phyloP scores from a whole-genome alignment of 2,113 vertebrate species.

The Propithecus coquereli region DNA sequence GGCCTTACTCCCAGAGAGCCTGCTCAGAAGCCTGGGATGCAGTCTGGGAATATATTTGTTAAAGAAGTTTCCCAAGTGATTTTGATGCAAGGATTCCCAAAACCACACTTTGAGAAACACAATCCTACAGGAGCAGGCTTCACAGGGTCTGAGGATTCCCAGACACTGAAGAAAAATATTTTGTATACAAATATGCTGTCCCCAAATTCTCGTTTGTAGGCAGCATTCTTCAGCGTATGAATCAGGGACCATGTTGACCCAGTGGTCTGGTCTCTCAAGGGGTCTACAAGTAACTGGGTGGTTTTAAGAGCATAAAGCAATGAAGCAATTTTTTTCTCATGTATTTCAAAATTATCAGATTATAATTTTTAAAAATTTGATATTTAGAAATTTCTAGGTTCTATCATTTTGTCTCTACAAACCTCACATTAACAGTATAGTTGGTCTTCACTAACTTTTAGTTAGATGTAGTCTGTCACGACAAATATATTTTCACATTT shows the following conservation, averaged over 20 bases:
- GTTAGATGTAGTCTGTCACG: not conserved
- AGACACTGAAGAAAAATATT: fast-evolving
- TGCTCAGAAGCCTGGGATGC: not conserved
- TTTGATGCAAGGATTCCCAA: not conserved
- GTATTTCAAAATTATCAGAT: not conserved
- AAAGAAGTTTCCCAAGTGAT: not conserved
- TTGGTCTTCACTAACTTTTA: not conserved
- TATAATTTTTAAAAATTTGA: not conserved
- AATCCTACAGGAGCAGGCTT: not conserved
- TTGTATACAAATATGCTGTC: fast-evolving
- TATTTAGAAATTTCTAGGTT: not conserved
- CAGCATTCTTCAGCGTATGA: not conserved
- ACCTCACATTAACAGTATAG: not conserved
- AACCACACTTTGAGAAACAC: not conserved
- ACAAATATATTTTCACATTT: not conserved
- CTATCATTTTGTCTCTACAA: not conserved
- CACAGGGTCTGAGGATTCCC: not conserved
- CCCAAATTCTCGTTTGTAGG: not conserved
- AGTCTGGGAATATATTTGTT: fast-evolving
- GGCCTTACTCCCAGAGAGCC: not conserved
- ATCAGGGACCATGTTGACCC: fast-evolving
- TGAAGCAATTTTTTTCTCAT: not conserved
- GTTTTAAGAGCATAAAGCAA: not conserved
- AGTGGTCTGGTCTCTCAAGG: no score
- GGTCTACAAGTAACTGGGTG: not conserved